A percentile compares a stretch with the other conserved stretches of the same genome.
These are phyloP conservation scores for Prunella fulvescens DNA, from an alignment of 2,113 vertebrate genomes.

Conservation along the genomic window DNA sequence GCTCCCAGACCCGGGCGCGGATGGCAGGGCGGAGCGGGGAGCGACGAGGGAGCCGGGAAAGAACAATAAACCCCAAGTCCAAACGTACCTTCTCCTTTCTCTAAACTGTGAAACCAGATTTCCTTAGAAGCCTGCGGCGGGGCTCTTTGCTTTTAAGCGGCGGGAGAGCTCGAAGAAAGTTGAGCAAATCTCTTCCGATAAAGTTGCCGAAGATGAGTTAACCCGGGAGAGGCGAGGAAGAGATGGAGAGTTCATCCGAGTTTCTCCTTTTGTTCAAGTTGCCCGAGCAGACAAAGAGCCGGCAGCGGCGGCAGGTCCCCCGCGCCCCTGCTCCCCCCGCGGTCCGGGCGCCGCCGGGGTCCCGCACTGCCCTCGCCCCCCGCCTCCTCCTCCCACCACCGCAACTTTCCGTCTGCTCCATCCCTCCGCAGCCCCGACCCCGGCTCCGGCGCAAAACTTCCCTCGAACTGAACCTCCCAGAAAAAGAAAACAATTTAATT, in stretches of 20 bases:
- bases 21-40: background rate
- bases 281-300: constrained; percentile 81
- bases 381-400: background rate
- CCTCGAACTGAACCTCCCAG: constrained; percentile 43
- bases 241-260: constrained; percentile 79
- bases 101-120: background rate
- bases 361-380: background rate
- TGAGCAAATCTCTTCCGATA: constrained; percentile 24
- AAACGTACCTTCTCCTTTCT: constrained; percentile 64
- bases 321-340: constrained; percentile 60
- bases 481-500: constrained; percentile 9
- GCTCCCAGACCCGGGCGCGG: background rate
- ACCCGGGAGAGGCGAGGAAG: constrained; percentile 14
- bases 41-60: background rate
- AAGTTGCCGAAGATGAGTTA: constrained; percentile 63
- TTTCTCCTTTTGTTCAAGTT: constrained; percentile 83
- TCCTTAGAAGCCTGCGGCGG: background rate
- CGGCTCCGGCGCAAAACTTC: constrained; percentile 30
- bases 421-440: background rate
- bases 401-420: constrained; percentile 43
- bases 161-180: constrained; percentile 48
- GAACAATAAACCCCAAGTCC: constrained; percentile 13
- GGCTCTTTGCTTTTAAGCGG: background rate
- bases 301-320: constrained; percentile 77
- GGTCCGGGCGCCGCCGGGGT: background rate